Base-by-base conservation (phyloP, 2,113 vertebrate genomes). In the Leucopsar rothschildi region DNA sequence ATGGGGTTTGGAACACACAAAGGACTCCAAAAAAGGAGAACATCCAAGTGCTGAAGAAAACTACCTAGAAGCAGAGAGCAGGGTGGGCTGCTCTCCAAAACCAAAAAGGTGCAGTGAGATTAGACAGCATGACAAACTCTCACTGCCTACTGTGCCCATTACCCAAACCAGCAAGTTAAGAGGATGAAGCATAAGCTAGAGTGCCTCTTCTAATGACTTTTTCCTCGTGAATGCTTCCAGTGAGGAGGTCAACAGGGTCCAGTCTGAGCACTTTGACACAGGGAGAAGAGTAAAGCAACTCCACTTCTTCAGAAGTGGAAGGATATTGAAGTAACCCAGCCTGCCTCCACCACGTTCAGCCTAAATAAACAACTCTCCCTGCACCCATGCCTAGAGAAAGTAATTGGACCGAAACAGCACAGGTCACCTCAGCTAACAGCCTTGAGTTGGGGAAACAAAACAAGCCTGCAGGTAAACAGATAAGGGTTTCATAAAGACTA, bases 401-500 rank as follows among this genome's bases (percentile, higher is more conserved):
- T 33, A 92, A 76, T 6, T 81, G 91, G 72, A 91, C 81, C 70
- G 82, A 89, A 57, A 65, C 5, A 39, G 96, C 92, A 94, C 86
- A 65, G 92, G 77, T 96, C 92, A 95, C 90, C 86, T 79, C 90
- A 53, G 84, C 91, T 88, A 82, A 60, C 29, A 57, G 82, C 83
- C 80, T 92, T 84, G 50, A 76, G 88, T 4, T 69, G 60, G 40
- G 85, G 93, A 95, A 95, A 91, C 56, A 86, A 86, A 78, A 24
- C 33, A 88, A 82, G 70, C 55, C 24, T 8, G 88, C 83, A 88
- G 95, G 87, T 92, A 92, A 96, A 91, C 75, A 90, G 82, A 63
- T 73, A 86, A 93, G 88, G 92, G 92, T 94, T 94, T 96, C 37
- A 6, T 76, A 93, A 95, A 92, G 63, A 71, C 56, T 45, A 57